Conservation (phyloP, 1,140 invertebrate species). For the Trichomalopsis sarcophagae region DNA sequence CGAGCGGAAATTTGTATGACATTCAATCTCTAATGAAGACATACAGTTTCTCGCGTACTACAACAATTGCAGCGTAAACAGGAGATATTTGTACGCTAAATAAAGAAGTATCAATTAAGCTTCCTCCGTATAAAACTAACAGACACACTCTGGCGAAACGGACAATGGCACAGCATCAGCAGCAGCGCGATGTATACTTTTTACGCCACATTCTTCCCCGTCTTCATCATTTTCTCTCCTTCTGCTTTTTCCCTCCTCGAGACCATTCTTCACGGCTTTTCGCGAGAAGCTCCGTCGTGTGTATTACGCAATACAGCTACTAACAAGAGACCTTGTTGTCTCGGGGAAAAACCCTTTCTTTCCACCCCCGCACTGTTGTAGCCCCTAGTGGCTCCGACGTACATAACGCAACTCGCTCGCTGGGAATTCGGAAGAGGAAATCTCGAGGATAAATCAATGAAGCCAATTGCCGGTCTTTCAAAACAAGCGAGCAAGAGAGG, state of each 20-base stretch:
- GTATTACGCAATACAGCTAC: constrained; percentile 23
- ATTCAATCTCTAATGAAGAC: neutral
- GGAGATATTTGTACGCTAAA: neutral
- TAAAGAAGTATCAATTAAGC: neutral
- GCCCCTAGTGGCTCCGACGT: neutral
- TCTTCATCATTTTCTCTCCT: neutral
- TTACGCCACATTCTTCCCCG: neutral
- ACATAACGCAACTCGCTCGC: neutral
- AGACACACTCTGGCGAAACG: too few relatives aligned
- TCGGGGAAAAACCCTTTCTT: neutral
- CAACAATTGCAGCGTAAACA: too few relatives aligned
- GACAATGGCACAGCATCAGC: too few relatives aligned
- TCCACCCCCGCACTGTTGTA: neutral
- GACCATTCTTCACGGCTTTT: constrained; percentile 19
- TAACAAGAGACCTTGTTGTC: neutral
- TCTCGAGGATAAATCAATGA: too few relatives aligned
- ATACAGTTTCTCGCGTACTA: too few relatives aligned
- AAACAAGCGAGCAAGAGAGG: too few relatives aligned
- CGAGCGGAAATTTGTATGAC: neutral
- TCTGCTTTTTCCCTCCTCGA: neutral
- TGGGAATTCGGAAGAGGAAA: too few relatives aligned
- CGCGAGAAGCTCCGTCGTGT: neutral
- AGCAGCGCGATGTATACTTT: neutral
- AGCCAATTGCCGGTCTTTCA: too few relatives aligned
- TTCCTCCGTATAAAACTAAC: neutral